These are phyloP conservation scores for Oxycera nigricornis DNA, from an alignment of 2,888 invertebrate species.

Conservation along the genomic window DNA sequence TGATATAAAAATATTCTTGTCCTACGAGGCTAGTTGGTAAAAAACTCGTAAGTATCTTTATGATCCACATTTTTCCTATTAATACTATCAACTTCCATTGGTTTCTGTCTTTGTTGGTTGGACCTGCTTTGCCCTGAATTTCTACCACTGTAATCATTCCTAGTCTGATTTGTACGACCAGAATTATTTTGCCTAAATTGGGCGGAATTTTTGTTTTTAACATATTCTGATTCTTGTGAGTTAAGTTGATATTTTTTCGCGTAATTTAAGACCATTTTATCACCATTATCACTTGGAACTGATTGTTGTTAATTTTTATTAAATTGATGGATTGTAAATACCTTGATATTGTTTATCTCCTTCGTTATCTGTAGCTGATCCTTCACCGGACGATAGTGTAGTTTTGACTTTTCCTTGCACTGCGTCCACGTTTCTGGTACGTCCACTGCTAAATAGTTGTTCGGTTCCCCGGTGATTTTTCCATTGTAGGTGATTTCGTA, in stretches of 20 bases:
- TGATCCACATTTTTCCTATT: constrained; percentile 1
- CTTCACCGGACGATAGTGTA: neutral
- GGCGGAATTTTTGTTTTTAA: neutral
- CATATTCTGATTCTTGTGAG: neutral
- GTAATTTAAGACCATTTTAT: neutral
- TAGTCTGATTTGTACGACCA: neutral
- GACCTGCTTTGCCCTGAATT: neutral
- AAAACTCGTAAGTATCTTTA: constrained; percentile 27
- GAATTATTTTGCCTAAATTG: neutral
- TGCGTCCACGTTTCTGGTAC: neutral
- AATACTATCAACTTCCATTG: neutral
- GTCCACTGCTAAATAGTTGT: neutral
- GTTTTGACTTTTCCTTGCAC: constrained; percentile 8
- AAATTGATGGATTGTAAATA: constrained; percentile 4
- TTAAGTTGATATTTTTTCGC: neutral
- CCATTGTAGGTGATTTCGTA: neutral
- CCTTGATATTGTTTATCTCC: constrained; percentile 9
- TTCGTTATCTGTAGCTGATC: neutral
- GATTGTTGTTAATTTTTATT: neutral
- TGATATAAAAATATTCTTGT: constrained; percentile 32
- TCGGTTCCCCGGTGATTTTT: constrained; percentile 16
- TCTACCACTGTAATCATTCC: neutral
- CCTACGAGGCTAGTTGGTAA: constrained; percentile 42
- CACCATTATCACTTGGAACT: neutral
- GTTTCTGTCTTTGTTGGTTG: neutral